A percentile compares a stretch with the other conserved stretches of the same genome.
phyloP scores from a whole-genome alignment of 2,888 invertebrate genomes.

The Tubulanus polymorphus region DNA sequence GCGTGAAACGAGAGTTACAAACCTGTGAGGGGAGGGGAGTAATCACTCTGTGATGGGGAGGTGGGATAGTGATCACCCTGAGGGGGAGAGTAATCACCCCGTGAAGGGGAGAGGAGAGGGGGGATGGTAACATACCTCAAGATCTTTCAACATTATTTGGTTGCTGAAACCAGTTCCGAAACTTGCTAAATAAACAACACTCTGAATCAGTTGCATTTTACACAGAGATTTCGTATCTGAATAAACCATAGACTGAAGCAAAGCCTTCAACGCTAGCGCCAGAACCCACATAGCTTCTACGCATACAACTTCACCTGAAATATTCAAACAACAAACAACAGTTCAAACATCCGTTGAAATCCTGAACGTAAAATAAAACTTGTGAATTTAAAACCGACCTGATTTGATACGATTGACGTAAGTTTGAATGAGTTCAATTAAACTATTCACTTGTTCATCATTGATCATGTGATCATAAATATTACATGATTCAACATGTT shows the following conservation, averaged over 20 bases:
- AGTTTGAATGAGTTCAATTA: too few relatives aligned
- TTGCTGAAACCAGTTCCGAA: slow-evolving; percentile 47
- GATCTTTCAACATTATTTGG: slow-evolving; percentile 47
- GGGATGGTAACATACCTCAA: slow-evolving; percentile 34
- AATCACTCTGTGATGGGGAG: too few relatives aligned
- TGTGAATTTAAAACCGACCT: too few relatives aligned
- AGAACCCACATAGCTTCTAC: slow-evolving; percentile 47
- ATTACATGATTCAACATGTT: slow-evolving; percentile 42
- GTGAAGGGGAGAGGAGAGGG: not conserved
- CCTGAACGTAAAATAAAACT: too few relatives aligned
- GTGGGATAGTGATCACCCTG: too few relatives aligned
- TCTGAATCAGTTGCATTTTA: slow-evolving; percentile 39
- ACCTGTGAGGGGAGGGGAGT: too few relatives aligned
- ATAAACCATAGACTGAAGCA: slow-evolving; percentile 31
- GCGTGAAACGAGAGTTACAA: too few relatives aligned
- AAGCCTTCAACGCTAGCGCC: slow-evolving; percentile 41
- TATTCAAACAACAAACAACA: too few relatives aligned
- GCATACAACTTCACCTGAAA: slow-evolving; percentile 26
- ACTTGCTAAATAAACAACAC: slow-evolving; percentile 44
- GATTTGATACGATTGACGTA: too few relatives aligned
- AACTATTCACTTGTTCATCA: too few relatives aligned
- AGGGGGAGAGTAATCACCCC: not conserved
- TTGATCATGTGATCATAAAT: too few relatives aligned
- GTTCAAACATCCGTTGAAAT: too few relatives aligned
- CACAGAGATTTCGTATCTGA: slow-evolving; percentile 27